Evolutionary conservation across 2,113 vertebrate genomes (phyloP), one percentile per base, ranked within the genome.

Genomic region (Prionailurus viverrinus): DNA sequence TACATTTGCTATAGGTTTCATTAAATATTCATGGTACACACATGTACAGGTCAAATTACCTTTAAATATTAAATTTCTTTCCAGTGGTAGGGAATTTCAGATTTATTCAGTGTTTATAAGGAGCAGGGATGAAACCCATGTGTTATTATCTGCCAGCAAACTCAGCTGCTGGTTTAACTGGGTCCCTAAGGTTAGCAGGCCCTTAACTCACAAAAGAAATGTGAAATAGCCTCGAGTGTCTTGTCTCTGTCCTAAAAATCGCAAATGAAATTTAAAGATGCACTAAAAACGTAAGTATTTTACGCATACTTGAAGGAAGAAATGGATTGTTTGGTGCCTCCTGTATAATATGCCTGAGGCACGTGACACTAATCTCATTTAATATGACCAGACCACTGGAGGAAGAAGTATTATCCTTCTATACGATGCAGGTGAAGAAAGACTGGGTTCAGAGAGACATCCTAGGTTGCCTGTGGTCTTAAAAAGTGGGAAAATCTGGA

Each of bases 1-100:
- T 99, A 99, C 98, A 98, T 99, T 99, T 99, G 99, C 99, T 98
- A 98, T 99, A 99, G 98, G 97, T 98, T 98, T 98, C 98, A 99
- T 99, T 98, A 99, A 99, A 98, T 98, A 99, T 99, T 99, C 98
- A 99, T 99, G 97, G 68, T 97, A 98, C 98, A 98, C 95, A 98
- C 97, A 98, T 99, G 98, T 99, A 98, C 97, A 97, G 98, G 98
- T 99, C 98, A 99, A 98, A 99, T 99, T 99, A 99, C 99, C 98
- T 99, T 99, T 99, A 99, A 99, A 99, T 99, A 99, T 99, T 99
- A 99, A 98, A 99, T 98, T 98, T 98, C 98, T 97, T 98, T 98
- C 97, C 97, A 98, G 97, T 11, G 0, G 89, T 97, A 88, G 97
- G 98, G 97, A 98, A 98, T 98, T 98, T 98, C 97, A 98, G 97